phyloP scores from a whole-genome alignment of 2,113 vertebrate species.

The Bubo bubo region DNA sequence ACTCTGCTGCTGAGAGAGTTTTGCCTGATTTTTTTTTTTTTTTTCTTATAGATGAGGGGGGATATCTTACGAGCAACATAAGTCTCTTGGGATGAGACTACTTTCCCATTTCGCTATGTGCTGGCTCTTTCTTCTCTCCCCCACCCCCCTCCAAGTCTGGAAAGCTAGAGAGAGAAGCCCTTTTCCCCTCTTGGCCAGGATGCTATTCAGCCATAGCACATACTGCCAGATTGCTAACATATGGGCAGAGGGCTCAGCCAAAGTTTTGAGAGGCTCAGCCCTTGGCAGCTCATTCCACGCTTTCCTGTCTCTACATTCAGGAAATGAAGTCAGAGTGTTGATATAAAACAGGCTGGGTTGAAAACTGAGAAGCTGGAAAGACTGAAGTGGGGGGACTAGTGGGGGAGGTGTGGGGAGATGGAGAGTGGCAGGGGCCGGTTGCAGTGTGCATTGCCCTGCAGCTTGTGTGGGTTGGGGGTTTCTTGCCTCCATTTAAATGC shows the following conservation, averaged over 20 bases:
- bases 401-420: not conserved
- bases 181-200: slow-evolving; percentile 47
- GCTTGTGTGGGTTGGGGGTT: not conserved
- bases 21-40: not conserved
- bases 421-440: not conserved
- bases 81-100: not conserved
- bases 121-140: not conserved
- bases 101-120: not conserved
- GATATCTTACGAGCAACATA: not conserved
- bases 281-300: slow-evolving; percentile 42
- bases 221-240: slow-evolving; percentile 73
- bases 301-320: slow-evolving; percentile 73
- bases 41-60: not conserved
- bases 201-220: slow-evolving; percentile 39
- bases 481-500: not conserved
- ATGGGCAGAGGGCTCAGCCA: slow-evolving; percentile 66
- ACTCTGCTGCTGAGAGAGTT: not conserved
- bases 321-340: slow-evolving; percentile 82
- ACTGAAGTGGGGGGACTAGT: not conserved
- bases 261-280: slow-evolving; percentile 68
- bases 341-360: slow-evolving; percentile 70
- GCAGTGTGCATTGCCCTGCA: not conserved
- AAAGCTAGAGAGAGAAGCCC: slow-evolving; percentile 10
- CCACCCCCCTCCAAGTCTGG: not conserved
- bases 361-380: slow-evolving; percentile 63